Conservation (phyloP, 2,888 invertebrate genomes). For the Mongoloraphidia duomilia region DNA sequence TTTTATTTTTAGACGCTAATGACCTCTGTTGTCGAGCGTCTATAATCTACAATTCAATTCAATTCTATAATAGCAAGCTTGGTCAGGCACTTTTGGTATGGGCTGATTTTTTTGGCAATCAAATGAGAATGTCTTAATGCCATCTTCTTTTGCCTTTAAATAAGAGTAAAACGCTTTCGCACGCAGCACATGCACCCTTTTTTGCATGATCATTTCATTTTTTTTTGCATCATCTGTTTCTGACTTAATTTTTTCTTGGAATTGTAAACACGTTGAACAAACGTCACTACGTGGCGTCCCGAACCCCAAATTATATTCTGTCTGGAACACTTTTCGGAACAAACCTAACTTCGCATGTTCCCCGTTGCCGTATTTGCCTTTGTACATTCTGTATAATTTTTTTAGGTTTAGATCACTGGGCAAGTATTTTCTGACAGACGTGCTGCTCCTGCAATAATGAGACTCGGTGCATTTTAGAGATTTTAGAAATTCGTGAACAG, state of each 20-base stretch:
- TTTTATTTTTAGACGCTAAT: too few relatives aligned
- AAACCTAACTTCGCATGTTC: too few relatives aligned
- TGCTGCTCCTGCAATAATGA: background rate
- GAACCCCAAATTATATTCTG: conserved; percentile 16
- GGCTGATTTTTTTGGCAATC: conserved; percentile 17
- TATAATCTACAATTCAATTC: too few relatives aligned
- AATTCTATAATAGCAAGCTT: conserved; percentile 22
- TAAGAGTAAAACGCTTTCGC: conserved; percentile 17
- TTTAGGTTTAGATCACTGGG: conserved; percentile 11
- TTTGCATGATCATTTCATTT: conserved; percentile 14
- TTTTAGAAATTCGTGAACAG: conserved; percentile 14
- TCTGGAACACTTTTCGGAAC: conserved; percentile 16
- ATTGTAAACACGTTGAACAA: conserved; percentile 15
- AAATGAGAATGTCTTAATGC: conserved; percentile 13
- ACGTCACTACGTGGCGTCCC: conserved; percentile 16
- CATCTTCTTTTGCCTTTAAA: conserved; percentile 13
- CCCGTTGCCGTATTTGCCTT: background rate
- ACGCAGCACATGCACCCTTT: conserved; percentile 15
- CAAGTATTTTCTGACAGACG: conserved; percentile 9
- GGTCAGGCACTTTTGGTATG: conserved; percentile 20
- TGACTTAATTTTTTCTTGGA: conserved; percentile 16
- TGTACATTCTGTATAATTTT: conserved; percentile 9
- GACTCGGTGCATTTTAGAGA: conserved; percentile 14
- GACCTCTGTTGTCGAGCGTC: too few relatives aligned
- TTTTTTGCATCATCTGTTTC: conserved; percentile 14